Evolutionary conservation across 2,888 invertebrate genomes (phyloP).

Genomic region (Anagyrus pseudococci): DNA sequence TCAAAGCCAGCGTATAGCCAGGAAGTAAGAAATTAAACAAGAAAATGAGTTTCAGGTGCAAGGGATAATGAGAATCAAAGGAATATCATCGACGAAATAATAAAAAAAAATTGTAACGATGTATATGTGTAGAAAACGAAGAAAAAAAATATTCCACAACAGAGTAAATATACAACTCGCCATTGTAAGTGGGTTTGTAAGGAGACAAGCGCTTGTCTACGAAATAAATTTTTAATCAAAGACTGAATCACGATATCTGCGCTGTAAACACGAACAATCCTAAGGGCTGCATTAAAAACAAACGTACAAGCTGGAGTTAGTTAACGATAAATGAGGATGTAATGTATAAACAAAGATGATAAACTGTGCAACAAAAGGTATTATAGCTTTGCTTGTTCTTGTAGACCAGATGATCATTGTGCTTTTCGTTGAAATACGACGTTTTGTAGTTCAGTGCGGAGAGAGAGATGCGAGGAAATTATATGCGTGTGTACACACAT

Average conservation of each 20-base stretch:
- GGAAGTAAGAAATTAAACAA: constrained; percentile 1
- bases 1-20: too few relatives aligned
- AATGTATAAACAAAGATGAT: not conserved
- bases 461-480: too few relatives aligned
- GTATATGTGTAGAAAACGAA: constrained; percentile 16
- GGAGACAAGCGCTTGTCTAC: not conserved
- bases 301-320: not conserved
- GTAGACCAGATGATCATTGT: constrained; percentile 15
- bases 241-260: constrained; percentile 27
- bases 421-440: constrained; percentile 11
- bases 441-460: constrained; percentile 12
- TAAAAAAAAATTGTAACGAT: constrained; percentile 3
- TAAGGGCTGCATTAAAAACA: constrained; percentile 13
- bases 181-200: too few relatives aligned
- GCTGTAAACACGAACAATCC: constrained; percentile 35
- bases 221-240: constrained; percentile 26
- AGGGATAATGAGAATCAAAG: constrained; percentile 11
- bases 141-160: too few relatives aligned
- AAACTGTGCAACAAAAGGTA: not conserved
- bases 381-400: constrained; percentile 15
- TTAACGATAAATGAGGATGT: too few relatives aligned
- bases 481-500: too few relatives aligned
- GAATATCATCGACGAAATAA: constrained; percentile 21
- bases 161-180: not conserved
- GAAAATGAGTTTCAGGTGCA: constrained; percentile 12